phyloP scores from a whole-genome alignment of 2,888 invertebrate species.

The Phragmatobia fuliginosa region DNA sequence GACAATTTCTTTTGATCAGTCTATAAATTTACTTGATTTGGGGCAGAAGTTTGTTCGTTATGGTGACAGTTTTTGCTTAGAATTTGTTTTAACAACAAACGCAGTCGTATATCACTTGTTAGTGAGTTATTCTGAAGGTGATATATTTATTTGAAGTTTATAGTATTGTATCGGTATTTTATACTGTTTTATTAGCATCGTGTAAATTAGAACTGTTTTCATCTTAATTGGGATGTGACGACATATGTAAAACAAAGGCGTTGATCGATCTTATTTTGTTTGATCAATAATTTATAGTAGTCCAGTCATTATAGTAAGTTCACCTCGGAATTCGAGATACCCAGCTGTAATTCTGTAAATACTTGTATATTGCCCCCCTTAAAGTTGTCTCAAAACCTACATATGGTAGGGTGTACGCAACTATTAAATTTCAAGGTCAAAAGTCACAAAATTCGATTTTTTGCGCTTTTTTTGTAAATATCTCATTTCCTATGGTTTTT shows the following conservation, averaged over 20 bases:
- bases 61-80: constrained; percentile 44
- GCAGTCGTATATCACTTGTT: constrained; percentile 27
- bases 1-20: constrained; percentile 53
- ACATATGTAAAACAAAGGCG: not conserved
- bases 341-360: no score
- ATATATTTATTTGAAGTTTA: constrained; percentile 25
- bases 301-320: no score
- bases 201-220: constrained; percentile 5
- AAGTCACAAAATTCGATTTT: no score
- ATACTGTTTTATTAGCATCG: constrained; percentile 3
- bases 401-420: no score
- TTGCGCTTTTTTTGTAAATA: no score
- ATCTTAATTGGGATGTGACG: constrained; percentile 6
- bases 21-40: constrained; percentile 49
- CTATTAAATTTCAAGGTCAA: no score
- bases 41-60: constrained; percentile 49
- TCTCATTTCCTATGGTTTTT: no score
- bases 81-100: constrained; percentile 46
- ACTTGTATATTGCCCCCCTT: no score
- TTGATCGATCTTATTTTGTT: not conserved
- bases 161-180: constrained; percentile 13
- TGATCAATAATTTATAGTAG: not conserved
- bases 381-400: no score
- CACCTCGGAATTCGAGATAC: no score
- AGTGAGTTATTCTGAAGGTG: constrained; percentile 35